phyloP scores from a whole-genome alignment of 2,888 invertebrate species.

The Netelia fuscicornis region DNA sequence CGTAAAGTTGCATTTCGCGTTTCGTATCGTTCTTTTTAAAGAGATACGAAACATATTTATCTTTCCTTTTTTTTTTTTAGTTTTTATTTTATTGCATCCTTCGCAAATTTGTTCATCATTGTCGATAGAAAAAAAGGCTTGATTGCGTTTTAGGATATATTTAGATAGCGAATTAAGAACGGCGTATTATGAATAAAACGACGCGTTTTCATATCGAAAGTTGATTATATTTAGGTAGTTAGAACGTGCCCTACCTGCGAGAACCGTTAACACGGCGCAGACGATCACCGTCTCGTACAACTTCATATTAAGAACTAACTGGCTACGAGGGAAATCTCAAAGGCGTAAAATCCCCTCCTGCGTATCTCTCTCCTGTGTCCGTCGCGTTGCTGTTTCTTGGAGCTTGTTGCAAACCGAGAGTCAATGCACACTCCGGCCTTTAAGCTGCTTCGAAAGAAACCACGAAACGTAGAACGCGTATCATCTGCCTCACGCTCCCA shows the following conservation, averaged over 20 bases:
- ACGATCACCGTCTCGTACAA: slow-evolving; percentile 70
- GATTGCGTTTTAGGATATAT: too few species aligned
- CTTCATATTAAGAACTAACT: slow-evolving; percentile 70
- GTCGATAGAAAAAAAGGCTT: too few species aligned
- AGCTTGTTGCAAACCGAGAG: not conserved
- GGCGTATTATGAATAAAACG: too few species aligned
- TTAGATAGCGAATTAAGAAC: too few species aligned
- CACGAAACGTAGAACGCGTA: slow-evolving; percentile 37
- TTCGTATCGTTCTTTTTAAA: slow-evolving; percentile 5
- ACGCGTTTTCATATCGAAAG: not conserved
- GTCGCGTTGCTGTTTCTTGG: not conserved
- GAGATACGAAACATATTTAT: not conserved
- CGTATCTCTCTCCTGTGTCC: slow-evolving; percentile 9
- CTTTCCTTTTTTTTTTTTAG: not conserved
- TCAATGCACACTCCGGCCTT: slow-evolving; percentile 39
- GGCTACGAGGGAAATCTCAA: slow-evolving; percentile 57
- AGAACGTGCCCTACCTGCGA: slow-evolving; percentile 68
- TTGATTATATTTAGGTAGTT: slow-evolving; percentile 13
- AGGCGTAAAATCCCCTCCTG: slow-evolving; percentile 48
- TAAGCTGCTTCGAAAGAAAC: slow-evolving; percentile 42
- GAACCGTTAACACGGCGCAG: slow-evolving; percentile 70
- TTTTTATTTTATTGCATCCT: not conserved
- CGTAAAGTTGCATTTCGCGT: slow-evolving; percentile 19
- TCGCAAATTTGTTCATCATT: not conserved
- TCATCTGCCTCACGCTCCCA: slow-evolving; percentile 47